Conservation (phyloP, 2,888 invertebrate genomes). For the Kuschelorhynchus macadamiae region DNA sequence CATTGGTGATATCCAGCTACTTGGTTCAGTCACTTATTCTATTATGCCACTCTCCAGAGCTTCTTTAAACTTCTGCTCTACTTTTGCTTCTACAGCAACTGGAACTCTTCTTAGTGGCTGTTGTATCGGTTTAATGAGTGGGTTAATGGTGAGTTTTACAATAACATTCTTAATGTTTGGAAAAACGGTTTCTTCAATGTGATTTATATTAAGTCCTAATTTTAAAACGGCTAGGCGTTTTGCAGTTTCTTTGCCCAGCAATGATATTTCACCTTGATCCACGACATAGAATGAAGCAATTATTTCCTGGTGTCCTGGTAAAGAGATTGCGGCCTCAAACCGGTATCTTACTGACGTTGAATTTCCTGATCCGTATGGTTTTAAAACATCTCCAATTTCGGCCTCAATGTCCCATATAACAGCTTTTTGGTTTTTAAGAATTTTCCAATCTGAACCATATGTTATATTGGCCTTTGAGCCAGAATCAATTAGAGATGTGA, state of each 20-base stretch:
- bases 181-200: slow-evolving; percentile 17
- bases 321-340: background rate
- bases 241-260: slow-evolving; percentile 13
- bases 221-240: slow-evolving; percentile 1
- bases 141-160: slow-evolving; percentile 46
- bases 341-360: background rate
- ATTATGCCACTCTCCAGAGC: slow-evolving; percentile 57
- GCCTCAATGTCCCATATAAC: background rate
- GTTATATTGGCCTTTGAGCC: too few relatives aligned
- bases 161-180: slow-evolving; percentile 51
- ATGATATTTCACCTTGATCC: background rate
- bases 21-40: slow-evolving; percentile 60
- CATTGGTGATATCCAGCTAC: slow-evolving; percentile 58
- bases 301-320: background rate
- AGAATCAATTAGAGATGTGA: slow-evolving; percentile 10
- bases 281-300: slow-evolving; percentile 15
- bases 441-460: too few relatives aligned
- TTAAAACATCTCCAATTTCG: background rate
- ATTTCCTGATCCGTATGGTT: background rate
- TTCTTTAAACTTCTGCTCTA: slow-evolving; percentile 52
- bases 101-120: slow-evolving; percentile 28
- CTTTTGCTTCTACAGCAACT: slow-evolving; percentile 46
- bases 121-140: slow-evolving; percentile 5
- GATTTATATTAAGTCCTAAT: slow-evolving; percentile 6
- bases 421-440: background rate